Base-by-base conservation (phyloP, 2,888 invertebrate genomes). In the Carpatolechia fugitivella region DNA sequence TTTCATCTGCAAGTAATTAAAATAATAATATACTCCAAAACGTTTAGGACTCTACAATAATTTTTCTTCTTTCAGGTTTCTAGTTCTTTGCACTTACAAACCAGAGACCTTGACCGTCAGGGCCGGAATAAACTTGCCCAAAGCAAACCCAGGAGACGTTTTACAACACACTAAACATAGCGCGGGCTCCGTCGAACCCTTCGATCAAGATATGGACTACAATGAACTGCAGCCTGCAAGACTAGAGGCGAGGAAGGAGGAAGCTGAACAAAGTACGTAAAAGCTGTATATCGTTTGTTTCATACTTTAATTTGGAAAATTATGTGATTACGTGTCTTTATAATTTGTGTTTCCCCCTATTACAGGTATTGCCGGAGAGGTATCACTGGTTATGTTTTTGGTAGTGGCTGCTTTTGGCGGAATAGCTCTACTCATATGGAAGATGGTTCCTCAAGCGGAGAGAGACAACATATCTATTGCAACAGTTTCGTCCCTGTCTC, bases 81-180 rank as follows among this genome's bases (percentile, higher is more conserved):
- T 96, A 52, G 96, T 96, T 1, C 91, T 96, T 11, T 96, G 96
- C 72, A 94, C 95, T 31, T 95, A 95, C 74, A 94, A 95, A 70
- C 95, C 96, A 0, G 95, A 96, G 74, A 95, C 95, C 29, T 91
- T 96, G 69, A 95, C 96, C 0, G 95, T 96, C 7, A 91, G 95
- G 63, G 96, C 96, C 29, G 95, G 95, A 70, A 93, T 94, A 68
- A 93, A 93, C 61, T 82, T 94, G 57, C 94, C 94, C 0, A 92
- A 93, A 60, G 91, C 91, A 13, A 91, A 88, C 40, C 92, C 92
- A 41, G 87, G 78, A 57, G 91, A 82, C 64, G 90, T 82, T 56
- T 79, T 82, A 60, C 89, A 75, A 69, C 90, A 78, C 65, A 87
- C 75, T 60, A 89, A 76, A 68, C 82, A 81, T 24, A 82, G 72